Percentiles rank a stretch among this genome's conserved stretches.
These are phyloP conservation scores for Syritta pipiens DNA, from an alignment of 2,888 invertebrate genomes.

Conservation along the genomic window DNA sequence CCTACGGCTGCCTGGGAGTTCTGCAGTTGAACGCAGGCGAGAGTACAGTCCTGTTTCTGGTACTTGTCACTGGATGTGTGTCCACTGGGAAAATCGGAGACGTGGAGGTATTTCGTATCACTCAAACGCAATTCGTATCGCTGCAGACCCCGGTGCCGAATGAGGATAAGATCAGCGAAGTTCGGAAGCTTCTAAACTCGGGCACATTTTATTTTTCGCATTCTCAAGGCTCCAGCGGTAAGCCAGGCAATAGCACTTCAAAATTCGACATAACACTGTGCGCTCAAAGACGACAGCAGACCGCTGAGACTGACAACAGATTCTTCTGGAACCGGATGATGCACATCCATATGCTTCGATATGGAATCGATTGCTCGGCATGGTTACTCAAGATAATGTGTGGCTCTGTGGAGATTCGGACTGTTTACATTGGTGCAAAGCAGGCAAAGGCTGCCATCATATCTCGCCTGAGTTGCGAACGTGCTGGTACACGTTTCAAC, in stretches of 20 bases:
- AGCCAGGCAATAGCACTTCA: conserved; percentile 72
- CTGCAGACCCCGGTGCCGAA: conserved; percentile 85
- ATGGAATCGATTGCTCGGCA: conserved; percentile 91
- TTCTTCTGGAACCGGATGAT: conserved; percentile 99
- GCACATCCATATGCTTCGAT: conserved; percentile 94
- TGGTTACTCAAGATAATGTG: conserved; percentile 98
- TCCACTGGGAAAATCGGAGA: conserved; percentile 98
- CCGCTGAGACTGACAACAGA: conserved; percentile 91
- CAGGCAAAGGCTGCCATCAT: conserved; percentile 97
- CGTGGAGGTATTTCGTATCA: conserved; percentile 96
- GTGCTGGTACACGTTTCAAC: conserved; percentile 98
- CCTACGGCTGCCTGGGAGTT: conserved; percentile 97
- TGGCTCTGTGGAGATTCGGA: conserved; percentile 97
- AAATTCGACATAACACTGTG: conserved; percentile 95
- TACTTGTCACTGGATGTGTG: conserved; percentile 96
- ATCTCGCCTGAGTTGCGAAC: conserved; percentile 97
- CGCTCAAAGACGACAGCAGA: conserved; percentile 92
- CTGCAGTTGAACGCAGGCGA: conserved; percentile 92
- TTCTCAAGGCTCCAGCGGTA: conserved; percentile 70
- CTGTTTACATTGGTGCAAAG: conserved; percentile 97
- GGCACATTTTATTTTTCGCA: conserved; percentile 98
- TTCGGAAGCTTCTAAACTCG: conserved; percentile 95
- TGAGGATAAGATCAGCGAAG: conserved; percentile 83
- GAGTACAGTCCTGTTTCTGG: conserved; percentile 91
- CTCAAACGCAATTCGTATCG: conserved; percentile 94